Base-by-base conservation (phyloP, 2,797 vertebrate genomes). In the Arctocebus calabarensis region DNA sequence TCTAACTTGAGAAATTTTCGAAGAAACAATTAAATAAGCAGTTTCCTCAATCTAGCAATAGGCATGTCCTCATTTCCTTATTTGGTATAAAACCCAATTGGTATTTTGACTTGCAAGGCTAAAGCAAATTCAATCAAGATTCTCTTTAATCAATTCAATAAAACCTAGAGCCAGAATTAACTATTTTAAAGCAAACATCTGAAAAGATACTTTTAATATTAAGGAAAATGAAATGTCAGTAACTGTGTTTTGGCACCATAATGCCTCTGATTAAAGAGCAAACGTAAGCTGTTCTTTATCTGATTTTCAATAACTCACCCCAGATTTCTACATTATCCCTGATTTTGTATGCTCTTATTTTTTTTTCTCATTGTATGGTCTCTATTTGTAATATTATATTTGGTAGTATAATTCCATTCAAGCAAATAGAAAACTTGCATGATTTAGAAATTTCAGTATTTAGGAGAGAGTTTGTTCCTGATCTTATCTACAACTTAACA, bases 141-240 rank as follows among this genome's bases (percentile, higher is more conserved):
- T 96, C n/a, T 62, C 82, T 91, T 78, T 94, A 95, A 94, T 96
- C 64, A 86, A 40, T 89, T 92, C 94, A 95, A 66, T 91, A 93
- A 96, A 88, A 95, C 27, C 52, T 40, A 94, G 70, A 94, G 83
- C 19, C 88, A 90, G 37, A 94, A 94, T 68, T 48, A 96, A 71
- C 29, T 73, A 88, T 94, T 93, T 93, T 77, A 88, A 94, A 87
- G 70, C 93, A 97, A 97, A 94, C n/a, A 92, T 73, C 71, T 85
- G 84, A 87, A 93, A 96, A 90, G 32, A 64, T 6, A 92, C 22
- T 23, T 61, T 84, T 71, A 82, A 71, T 74, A 34, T 92, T 90
- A 84, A 88, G 34, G 55, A 88, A 97, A 94, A 88, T 10, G 1
- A 95, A 93, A 96, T 88, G 10, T 87, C 37, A 92, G 64, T 66